Evolutionary conservation across 2,113 vertebrate genomes (phyloP).

Genomic region (Zapus hudsonius): DNA sequence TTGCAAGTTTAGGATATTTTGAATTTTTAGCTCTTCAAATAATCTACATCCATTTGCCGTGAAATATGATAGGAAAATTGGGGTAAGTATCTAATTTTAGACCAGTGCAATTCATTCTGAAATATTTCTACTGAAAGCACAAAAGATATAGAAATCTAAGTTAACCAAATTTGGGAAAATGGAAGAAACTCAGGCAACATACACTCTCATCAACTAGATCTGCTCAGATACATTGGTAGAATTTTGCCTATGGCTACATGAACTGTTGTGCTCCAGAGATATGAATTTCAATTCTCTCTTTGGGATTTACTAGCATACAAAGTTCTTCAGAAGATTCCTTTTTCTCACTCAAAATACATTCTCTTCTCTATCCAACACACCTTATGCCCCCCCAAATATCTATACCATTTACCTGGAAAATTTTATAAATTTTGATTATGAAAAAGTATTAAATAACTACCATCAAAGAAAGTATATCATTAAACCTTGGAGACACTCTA

Average conservation of each 20-base stretch:
- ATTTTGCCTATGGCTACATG: constrained; percentile 62
- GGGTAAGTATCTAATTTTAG: constrained; percentile 71
- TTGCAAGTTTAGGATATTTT: constrained; percentile 26
- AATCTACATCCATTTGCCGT: constrained; percentile 44
- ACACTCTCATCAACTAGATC: constrained; percentile 68
- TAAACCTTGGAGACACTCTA: constrained; percentile 50
- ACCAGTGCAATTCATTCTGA: constrained; percentile 49
- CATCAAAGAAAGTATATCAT: neutral
- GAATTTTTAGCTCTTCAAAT: constrained; percentile 51
- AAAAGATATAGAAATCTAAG: constrained; percentile 69
- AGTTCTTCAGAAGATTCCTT: constrained; percentile 61
- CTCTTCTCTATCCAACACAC: neutral
- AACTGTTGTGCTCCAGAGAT: constrained; percentile 65
- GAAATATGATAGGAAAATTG: constrained; percentile 58
- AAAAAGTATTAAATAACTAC: constrained; percentile 37
- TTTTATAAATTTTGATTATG: constrained; percentile 56
- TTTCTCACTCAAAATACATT: constrained; percentile 58
- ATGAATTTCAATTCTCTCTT: constrained; percentile 67
- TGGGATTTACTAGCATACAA: constrained; percentile 48
- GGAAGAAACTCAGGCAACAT: constrained; percentile 64
- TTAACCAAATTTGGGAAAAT: constrained; percentile 71
- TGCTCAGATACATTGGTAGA: constrained; percentile 57
- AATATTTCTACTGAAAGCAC: constrained; percentile 62
- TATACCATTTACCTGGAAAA: constrained; percentile 11
- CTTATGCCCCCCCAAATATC: constrained; percentile 26